Evolutionary conservation across 64 coral and sea anemone species (phyloP).

Genomic region (Orbicella faveolata): DNA sequence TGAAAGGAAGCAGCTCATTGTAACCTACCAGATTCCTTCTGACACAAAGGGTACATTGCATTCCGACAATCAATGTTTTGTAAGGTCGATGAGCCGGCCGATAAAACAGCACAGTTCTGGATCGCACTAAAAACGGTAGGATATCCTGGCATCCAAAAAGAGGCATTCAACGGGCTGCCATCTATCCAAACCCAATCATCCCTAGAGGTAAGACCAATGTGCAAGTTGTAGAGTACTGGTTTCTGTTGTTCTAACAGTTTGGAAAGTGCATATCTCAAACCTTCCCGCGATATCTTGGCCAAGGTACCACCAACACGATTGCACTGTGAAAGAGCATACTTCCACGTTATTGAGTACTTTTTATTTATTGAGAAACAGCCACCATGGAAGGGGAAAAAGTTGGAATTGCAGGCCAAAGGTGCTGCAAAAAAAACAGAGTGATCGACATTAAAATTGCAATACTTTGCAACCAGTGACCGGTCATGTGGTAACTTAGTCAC

Average conservation of each 20-base stretch:
- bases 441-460: too few relatives aligned
- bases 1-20: neutral
- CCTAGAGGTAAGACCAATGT: neutral
- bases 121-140: neutral
- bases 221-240: neutral
- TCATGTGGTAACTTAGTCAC: too few relatives aligned
- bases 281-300: conserved; percentile 2
- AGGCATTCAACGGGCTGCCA: neutral
- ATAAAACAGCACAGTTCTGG: conserved; percentile 12
- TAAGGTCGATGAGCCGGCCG: neutral
- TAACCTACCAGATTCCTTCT: neutral
- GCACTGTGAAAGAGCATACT: neutral
- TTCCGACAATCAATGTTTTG: neutral
- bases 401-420: neutral
- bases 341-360: neutral
- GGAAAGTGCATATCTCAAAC: neutral
- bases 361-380: conserved; percentile 9
- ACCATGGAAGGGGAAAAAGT: conserved; percentile 1
- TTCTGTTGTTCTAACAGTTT: neutral
- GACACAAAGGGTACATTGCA: neutral
- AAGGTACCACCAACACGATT: neutral
- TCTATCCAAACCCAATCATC: conserved; percentile 3
- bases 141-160: neutral
- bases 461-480: too few relatives aligned
- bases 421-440: neutral